phyloP scores from a whole-genome alignment of 1,140 invertebrate species.

The Protaetia brevitarsis region DNA sequence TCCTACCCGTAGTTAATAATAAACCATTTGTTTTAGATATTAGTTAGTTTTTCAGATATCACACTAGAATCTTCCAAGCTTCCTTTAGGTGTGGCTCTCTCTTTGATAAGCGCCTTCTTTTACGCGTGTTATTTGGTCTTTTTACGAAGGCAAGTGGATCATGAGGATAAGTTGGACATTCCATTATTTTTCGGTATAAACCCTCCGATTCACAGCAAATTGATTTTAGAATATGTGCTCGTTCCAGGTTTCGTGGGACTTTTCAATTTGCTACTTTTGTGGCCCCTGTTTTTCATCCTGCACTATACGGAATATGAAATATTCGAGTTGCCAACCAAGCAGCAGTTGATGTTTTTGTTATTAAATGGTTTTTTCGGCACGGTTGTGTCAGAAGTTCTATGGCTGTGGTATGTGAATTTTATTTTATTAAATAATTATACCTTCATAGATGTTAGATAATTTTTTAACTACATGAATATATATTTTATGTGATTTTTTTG shows the following conservation, averaged over 20 bases:
- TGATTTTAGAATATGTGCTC: constrained; percentile 33
- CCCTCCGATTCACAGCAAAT: background rate
- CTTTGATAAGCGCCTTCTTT: constrained; percentile 77
- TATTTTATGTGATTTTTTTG: too few relatives aligned
- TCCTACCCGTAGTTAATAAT: background rate
- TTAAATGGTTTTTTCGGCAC: constrained; percentile 86
- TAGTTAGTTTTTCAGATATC: constrained; percentile 71
- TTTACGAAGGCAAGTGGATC: constrained; percentile 73
- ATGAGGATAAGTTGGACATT: constrained; percentile 85
- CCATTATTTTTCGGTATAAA: constrained; percentile 83
- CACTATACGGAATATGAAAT: constrained; percentile 74
- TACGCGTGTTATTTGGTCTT: constrained; percentile 84
- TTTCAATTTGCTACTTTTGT: constrained; percentile 76
- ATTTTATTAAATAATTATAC: background rate
- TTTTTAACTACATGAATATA: too few relatives aligned
- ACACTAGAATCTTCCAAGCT: constrained; percentile 55
- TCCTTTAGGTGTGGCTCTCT: constrained; percentile 71
- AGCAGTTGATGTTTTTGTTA: constrained; percentile 74
- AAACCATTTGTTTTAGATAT: constrained; percentile 51
- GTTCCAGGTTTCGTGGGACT: constrained; percentile 79
- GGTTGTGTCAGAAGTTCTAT: constrained; percentile 80
- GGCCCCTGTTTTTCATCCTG: constrained; percentile 83
- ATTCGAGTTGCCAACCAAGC: constrained; percentile 76
- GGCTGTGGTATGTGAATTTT: constrained; percentile 69
- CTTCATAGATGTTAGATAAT: background rate